Conservation (phyloP, 2,797 vertebrate genomes). For the Spinus pinus region DNA sequence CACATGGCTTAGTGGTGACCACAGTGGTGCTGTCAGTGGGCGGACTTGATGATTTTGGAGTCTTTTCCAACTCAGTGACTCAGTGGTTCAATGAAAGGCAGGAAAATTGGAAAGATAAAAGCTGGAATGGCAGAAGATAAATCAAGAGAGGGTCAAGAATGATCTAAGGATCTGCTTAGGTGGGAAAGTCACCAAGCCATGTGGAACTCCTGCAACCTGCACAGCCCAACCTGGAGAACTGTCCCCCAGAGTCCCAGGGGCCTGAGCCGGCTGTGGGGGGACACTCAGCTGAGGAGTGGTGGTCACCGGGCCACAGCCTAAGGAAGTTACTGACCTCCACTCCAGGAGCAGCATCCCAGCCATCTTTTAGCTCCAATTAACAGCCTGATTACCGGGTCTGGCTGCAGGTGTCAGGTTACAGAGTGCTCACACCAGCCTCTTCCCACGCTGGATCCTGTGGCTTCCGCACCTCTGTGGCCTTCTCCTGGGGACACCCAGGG, state of each 20-base stretch:
- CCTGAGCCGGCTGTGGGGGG: rapidly evolving
- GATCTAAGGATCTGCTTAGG: background rate
- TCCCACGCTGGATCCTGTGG: rapidly evolving
- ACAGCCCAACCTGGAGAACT: background rate
- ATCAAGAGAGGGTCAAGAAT: background rate
- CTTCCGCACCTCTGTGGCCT: background rate
- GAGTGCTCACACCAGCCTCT: background rate
- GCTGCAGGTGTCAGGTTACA: background rate
- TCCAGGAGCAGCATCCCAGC: background rate
- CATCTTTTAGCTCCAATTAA: background rate
- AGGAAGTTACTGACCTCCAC: background rate
- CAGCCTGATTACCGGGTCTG: background rate
- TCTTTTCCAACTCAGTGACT: background rate
- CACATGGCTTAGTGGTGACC: background rate
- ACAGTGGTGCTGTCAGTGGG: background rate
- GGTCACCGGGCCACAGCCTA: background rate
- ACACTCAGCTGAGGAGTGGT: background rate
- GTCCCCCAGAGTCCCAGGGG: background rate
- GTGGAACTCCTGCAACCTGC: background rate
- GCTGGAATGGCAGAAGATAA: background rate
- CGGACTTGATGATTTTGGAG: background rate
- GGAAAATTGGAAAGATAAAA: background rate
- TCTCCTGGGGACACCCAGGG: background rate
- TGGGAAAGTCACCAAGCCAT: background rate
- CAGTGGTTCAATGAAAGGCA: background rate